Evolutionary conservation across 1,140 invertebrate species (phyloP).

Genomic region (Euschistus heros): DNA sequence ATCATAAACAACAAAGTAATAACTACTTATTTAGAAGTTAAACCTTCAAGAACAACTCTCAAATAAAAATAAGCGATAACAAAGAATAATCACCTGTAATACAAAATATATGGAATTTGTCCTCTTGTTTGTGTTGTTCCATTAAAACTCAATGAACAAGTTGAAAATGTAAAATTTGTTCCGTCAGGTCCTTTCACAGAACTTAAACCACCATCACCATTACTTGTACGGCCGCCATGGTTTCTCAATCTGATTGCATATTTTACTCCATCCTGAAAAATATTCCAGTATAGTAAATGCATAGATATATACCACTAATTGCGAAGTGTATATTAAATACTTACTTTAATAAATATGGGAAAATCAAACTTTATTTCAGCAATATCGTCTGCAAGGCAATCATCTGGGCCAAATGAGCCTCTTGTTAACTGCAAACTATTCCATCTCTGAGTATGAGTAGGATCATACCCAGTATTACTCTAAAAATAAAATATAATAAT

Average conservation of each 20-base stretch:
- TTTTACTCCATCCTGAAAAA: conserved; percentile 63
- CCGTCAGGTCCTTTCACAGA: conserved; percentile 85
- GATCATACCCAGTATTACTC: conserved; percentile 34
- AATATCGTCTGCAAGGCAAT: conserved; percentile 65
- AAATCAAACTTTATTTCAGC: conserved; percentile 85
- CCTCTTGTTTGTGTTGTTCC: conserved; percentile 87
- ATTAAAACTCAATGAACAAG: conserved; percentile 87
- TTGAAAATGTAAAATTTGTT: conserved; percentile 80
- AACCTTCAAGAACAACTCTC: no score
- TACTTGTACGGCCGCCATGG: conserved; percentile 82
- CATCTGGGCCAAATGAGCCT: conserved; percentile 64
- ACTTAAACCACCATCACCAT: conserved; percentile 80
- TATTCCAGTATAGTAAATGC: background rate
- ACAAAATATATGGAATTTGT: conserved; percentile 89
- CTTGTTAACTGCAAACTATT: conserved; percentile 58
- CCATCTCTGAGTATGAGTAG: conserved; percentile 56
- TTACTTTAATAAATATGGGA: conserved; percentile 72
- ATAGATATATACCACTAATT: background rate
- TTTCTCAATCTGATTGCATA: conserved; percentile 84
- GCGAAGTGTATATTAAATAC: conserved; percentile 7
- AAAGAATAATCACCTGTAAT: conserved; percentile 48
- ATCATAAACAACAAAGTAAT: no score
- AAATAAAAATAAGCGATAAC: no score
- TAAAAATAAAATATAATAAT: background rate
- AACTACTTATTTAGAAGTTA: no score